These are phyloP conservation scores for Cotesia congregata DNA, from an alignment of 2,888 invertebrate species.

Conservation along the genomic window DNA sequence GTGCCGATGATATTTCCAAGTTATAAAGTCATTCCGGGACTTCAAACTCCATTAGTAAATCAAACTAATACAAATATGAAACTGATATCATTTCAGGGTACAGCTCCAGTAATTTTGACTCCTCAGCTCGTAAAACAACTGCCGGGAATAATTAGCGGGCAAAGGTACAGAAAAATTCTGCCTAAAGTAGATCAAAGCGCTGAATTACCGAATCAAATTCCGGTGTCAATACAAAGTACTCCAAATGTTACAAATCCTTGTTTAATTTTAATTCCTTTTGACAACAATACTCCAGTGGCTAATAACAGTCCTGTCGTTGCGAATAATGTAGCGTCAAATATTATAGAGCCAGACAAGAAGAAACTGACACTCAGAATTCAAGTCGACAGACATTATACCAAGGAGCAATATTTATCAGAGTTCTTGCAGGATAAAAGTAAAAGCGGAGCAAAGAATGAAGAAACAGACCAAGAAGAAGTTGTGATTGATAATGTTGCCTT, in stretches of 20 bases:
- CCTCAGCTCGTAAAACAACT: neutral
- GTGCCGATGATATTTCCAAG: neutral
- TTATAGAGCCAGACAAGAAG: neutral
- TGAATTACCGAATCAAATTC: neutral
- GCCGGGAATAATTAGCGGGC: neutral
- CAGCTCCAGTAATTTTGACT: neutral
- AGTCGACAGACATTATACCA: neutral
- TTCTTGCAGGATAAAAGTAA: neutral
- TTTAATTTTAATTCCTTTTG: neutral
- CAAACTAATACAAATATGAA: neutral
- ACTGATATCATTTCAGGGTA: neutral
- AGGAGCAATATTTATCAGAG: neutral
- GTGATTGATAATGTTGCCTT: neutral
- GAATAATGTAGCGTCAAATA: neutral
- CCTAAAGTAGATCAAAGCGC: neutral
- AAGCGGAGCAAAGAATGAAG: neutral
- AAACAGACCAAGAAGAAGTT: neutral
- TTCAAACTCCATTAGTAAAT: neutral
- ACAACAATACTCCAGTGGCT: neutral
- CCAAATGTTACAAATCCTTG: neutral
- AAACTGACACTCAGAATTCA: neutral
- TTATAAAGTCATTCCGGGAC: neutral
- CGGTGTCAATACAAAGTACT: neutral
- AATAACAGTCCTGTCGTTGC: neutral
- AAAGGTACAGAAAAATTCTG: neutral